phyloP scores from a whole-genome alignment of 1,140 invertebrate species.

The Liolophura sinensis region DNA sequence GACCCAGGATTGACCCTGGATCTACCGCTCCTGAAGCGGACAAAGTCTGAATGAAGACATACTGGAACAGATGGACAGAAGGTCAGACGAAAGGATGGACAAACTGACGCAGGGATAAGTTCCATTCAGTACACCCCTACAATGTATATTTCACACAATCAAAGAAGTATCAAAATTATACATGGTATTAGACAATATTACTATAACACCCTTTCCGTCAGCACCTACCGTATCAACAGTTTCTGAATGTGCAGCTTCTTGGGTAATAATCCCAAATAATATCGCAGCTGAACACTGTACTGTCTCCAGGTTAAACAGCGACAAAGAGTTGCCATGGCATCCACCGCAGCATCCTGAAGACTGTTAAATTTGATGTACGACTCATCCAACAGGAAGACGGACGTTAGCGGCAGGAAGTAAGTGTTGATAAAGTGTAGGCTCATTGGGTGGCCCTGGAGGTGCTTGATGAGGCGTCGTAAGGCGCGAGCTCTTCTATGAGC shows the following conservation, averaged over 20 bases:
- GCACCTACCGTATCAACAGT: constrained; percentile 56
- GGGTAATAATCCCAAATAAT: constrained; percentile 77
- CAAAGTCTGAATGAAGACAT: too few species aligned
- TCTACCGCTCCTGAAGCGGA: too few species aligned
- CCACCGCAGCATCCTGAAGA: constrained; percentile 78
- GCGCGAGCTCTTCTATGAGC: constrained; percentile 80
- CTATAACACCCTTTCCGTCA: too few species aligned
- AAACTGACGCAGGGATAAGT: too few species aligned
- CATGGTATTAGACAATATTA: too few species aligned
- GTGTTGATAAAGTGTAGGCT: constrained; percentile 74
- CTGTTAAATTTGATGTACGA: constrained; percentile 75
- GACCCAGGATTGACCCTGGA: too few species aligned
- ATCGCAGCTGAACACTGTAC: constrained; percentile 79
- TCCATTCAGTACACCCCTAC: too few species aligned
- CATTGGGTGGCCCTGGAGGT: constrained; percentile 62
- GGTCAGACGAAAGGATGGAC: too few species aligned
- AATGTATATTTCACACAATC: too few species aligned
- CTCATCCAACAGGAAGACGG: constrained; percentile 78
- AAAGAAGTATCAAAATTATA: too few species aligned
- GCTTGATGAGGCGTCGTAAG: constrained; percentile 64
- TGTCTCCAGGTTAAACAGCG: constrained; percentile 81
- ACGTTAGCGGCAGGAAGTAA: constrained; percentile 83
- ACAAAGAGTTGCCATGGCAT: constrained; percentile 72
- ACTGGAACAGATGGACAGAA: too few species aligned
- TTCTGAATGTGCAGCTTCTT: constrained; percentile 76